phyloP scores from a whole-genome alignment of 2,113 vertebrate genomes.

The Sinocyclocheilus rhinocerous region DNA sequence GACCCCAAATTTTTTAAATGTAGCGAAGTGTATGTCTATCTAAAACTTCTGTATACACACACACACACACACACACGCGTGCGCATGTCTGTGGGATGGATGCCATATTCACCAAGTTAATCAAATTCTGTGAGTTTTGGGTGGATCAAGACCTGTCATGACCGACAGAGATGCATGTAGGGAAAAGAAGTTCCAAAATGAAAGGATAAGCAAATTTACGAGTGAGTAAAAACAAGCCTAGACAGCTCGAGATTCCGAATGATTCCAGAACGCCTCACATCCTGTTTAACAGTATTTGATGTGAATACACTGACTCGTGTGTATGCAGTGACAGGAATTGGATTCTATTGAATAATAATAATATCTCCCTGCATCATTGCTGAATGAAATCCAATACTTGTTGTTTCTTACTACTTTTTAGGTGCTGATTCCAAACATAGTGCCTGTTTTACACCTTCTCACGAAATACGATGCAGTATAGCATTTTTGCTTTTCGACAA shows the following conservation, averaged over 20 bases:
- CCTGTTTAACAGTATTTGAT: neutral
- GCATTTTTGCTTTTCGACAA: too few relatives aligned
- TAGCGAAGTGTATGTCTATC: neutral
- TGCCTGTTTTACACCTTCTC: too few relatives aligned
- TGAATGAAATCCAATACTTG: neutral
- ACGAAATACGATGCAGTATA: too few relatives aligned
- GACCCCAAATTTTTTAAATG: neutral
- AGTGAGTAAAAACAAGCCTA: constrained; percentile 56
- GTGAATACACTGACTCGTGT: neutral
- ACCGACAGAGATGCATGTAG: neutral
- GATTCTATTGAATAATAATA: neutral
- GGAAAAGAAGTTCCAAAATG: neutral
- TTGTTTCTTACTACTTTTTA: neutral
- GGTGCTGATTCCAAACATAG: neutral
- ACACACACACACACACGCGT: neutral
- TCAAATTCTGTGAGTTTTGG: neutral
- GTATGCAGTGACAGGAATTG: neutral
- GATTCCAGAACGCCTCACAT: constrained; percentile 18
- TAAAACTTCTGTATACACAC: neutral
- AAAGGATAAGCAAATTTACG: neutral
- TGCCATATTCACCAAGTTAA: neutral
- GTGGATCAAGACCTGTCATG: neutral
- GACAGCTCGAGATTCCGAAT: constrained; percentile 59
- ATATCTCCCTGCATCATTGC: neutral
- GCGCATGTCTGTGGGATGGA: neutral